phyloP scores from a whole-genome alignment of 2,113 vertebrate species.

The Anthoscopus minutus region DNA sequence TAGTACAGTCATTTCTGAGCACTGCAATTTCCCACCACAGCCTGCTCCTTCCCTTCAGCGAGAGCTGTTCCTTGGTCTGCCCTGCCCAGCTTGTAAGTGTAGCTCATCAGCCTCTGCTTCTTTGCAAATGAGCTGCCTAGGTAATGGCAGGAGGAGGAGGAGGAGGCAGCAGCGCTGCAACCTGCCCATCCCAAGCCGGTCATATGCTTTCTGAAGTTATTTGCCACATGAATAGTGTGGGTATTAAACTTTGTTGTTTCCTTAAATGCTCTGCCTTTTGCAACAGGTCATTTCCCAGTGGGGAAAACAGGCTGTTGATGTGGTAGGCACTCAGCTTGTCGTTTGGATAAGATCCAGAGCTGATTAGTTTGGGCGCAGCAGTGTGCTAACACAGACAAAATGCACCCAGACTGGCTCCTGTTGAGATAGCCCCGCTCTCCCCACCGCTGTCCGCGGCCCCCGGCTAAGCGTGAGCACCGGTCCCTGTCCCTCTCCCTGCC shows the following conservation, averaged over 20 bases:
- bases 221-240: not conserved
- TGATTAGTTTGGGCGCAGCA: not conserved
- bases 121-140: not conserved
- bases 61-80: not conserved
- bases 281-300: not conserved
- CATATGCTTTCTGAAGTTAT: not conserved
- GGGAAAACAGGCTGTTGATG: not conserved
- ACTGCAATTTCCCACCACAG: not conserved
- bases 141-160: not conserved
- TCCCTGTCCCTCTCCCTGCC: not conserved
- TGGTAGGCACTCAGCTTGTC: not conserved
- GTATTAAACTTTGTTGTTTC: not conserved
- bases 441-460: fast-evolving
- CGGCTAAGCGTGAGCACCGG: fast-evolving
- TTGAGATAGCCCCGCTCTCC: not conserved
- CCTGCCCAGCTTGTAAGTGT: conserved; percentile 6
- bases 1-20: not conserved
- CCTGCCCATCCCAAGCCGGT: not conserved
- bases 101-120: conserved; percentile 10
- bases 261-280: not conserved
- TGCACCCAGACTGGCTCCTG: not conserved
- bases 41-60: not conserved
- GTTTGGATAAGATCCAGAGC: not conserved
- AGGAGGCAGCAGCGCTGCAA: not conserved
- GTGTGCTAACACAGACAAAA: conserved; percentile 17